Evolutionary conservation across 2,113 vertebrate genomes (phyloP).

Genomic region (Mirza zaza): DNA sequence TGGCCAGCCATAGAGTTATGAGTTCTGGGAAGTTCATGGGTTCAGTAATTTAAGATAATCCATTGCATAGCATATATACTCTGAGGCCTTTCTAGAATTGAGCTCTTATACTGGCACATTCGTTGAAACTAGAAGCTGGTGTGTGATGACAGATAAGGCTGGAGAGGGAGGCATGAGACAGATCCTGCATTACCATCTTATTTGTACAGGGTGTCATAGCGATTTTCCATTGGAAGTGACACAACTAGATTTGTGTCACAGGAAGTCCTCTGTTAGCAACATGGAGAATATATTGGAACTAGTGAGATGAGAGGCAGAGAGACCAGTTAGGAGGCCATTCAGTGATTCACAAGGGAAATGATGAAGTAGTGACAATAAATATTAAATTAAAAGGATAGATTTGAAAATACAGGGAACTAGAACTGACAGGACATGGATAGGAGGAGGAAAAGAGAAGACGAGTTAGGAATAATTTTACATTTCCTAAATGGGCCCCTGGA

Average conservation of each 20-base stretch:
- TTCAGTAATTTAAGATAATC: conserved; percentile 29
- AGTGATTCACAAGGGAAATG: conserved; percentile 36
- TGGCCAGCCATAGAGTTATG: background rate
- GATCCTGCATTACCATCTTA: background rate
- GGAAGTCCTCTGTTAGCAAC: background rate
- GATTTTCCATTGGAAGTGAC: background rate
- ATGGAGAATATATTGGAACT: background rate
- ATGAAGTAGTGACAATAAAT: background rate
- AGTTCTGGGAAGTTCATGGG: background rate
- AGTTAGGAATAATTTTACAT: conserved; percentile 9
- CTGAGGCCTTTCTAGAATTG: conserved; percentile 15
- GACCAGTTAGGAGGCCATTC: background rate
- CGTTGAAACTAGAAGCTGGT: conserved; percentile 15
- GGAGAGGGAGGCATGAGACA: background rate
- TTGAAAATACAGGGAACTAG: background rate
- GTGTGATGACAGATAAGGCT: background rate
- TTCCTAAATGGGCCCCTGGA: background rate
- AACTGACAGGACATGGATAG: background rate
- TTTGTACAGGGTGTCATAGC: background rate
- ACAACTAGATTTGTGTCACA: background rate
- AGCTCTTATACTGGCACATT: background rate
- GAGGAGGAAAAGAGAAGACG: background rate
- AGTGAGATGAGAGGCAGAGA: background rate
- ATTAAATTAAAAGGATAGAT: background rate
- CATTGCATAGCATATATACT: background rate